Evolutionary conservation across 1,140 invertebrate species (phyloP).

Genomic region (Ericerus pela): DNA sequence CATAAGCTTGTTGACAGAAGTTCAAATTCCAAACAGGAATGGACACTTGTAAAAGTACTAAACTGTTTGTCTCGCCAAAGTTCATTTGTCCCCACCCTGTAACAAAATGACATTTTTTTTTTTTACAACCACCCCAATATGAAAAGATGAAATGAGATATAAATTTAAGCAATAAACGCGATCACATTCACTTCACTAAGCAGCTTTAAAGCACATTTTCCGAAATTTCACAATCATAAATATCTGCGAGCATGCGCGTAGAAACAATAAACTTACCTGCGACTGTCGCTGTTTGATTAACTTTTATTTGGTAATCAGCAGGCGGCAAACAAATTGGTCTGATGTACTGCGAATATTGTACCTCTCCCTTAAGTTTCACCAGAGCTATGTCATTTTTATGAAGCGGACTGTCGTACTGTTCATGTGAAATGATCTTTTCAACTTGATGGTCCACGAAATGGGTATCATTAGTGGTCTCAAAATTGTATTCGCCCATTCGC

Average conservation of each 20-base stretch:
- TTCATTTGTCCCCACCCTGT: constrained; percentile 53
- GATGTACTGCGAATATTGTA: constrained; percentile 40
- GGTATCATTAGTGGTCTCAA: constrained; percentile 19
- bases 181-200: too few relatives aligned
- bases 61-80: constrained; percentile 46
- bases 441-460: constrained; percentile 20
- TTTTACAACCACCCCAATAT: constrained; percentile 52
- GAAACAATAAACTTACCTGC: constrained; percentile 22
- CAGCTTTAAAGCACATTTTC: too few relatives aligned
- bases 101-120: constrained; percentile 3
- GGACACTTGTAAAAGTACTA: constrained; percentile 54
- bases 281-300: constrained; percentile 19
- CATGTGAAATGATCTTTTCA: constrained; percentile 36
- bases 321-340: constrained; percentile 56
- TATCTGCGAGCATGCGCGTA: not conserved
- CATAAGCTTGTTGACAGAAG: constrained; percentile 46
- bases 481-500: constrained; percentile 25
- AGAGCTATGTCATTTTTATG: constrained; percentile 70
- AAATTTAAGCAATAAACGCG: not conserved
- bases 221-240: not conserved
- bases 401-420: constrained; percentile 48
- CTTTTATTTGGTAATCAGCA: constrained; percentile 29
- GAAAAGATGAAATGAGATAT: not conserved
- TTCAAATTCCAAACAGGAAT: constrained; percentile 66
- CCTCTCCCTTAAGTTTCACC: constrained; percentile 44